phyloP scores from a whole-genome alignment of 2,797 vertebrate species.

The Loris lydekkerianus region DNA sequence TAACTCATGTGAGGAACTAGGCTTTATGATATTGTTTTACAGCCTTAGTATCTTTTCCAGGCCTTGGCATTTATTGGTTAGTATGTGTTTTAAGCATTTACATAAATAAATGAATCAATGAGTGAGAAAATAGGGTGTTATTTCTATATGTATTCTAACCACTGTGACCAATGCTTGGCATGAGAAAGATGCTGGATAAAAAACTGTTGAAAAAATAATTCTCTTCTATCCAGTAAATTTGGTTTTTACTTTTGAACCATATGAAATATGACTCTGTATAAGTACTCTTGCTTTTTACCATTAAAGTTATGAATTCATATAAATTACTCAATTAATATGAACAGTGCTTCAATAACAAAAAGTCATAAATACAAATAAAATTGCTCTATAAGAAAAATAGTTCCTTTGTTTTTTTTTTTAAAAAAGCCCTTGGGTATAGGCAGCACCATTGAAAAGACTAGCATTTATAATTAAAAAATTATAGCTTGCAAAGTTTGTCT shows the following conservation, averaged over 20 bases:
- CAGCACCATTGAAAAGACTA: constrained; percentile 9
- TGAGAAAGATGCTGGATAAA: not conserved
- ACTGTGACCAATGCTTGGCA: not conserved
- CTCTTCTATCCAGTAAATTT: not conserved
- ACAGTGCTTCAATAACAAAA: constrained; percentile 51
- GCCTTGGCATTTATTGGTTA: not conserved
- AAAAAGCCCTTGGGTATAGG: not conserved
- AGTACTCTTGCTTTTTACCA: not conserved
- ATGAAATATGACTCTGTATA: not conserved
- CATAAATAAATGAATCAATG: not conserved
- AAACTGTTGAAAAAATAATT: not conserved
- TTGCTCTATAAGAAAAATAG: constrained; percentile 38
- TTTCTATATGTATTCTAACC: not conserved
- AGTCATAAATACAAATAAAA: constrained; percentile 64
- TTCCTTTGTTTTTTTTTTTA: constrained; percentile 44
- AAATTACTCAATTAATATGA: constrained; percentile 47
- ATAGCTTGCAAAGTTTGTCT: constrained; percentile 36
- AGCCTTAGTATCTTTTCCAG: not conserved
- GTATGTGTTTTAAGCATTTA: not conserved
- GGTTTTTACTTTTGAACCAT: constrained; percentile 11
- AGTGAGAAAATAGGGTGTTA: not conserved
- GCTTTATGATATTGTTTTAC: not conserved
- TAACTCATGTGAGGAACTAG: not conserved
- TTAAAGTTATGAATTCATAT: constrained; percentile 7
- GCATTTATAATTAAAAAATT: constrained; percentile 24